These are phyloP conservation scores for Pararge aegeria DNA, from an alignment of 1,140 invertebrate species.

Conservation along the genomic window DNA sequence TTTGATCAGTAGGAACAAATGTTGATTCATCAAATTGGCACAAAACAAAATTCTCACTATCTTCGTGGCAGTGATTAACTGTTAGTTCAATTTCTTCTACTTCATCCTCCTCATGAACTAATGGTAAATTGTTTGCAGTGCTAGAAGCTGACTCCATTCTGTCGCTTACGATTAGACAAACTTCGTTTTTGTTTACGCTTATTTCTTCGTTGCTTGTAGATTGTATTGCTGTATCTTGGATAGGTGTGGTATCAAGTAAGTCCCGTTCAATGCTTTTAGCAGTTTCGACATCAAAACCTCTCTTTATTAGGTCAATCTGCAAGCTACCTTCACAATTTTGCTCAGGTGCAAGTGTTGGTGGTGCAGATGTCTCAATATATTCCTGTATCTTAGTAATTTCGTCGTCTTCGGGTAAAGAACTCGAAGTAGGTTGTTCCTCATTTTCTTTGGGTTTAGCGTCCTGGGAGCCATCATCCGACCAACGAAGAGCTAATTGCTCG, in stretches of 20 bases:
- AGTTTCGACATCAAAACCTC: conserved; percentile 67
- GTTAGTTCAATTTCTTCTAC: conserved; percentile 55
- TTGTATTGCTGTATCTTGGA: conserved; percentile 29
- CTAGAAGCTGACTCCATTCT: conserved; percentile 37
- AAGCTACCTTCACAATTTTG: conserved; percentile 40
- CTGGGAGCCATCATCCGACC: conserved; percentile 65
- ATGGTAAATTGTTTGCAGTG: conserved; percentile 32
- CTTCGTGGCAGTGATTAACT: conserved; percentile 54
- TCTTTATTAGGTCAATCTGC: conserved; percentile 59
- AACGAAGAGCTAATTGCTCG: conserved; percentile 47
- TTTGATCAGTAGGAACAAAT: conserved; percentile 28
- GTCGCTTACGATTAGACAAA: conserved; percentile 12
- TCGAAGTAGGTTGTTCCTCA: conserved; percentile 11
- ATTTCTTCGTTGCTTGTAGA: conserved; percentile 18
- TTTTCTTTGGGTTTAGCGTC: conserved; percentile 41
- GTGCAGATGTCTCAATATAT: conserved; percentile 51
- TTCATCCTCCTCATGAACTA: conserved; percentile 40
- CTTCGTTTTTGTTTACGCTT: not conserved
- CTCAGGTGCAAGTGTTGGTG: conserved; percentile 6
- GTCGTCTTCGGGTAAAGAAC: conserved; percentile 42
- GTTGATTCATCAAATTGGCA: conserved; percentile 41
- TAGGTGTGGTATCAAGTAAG: conserved; percentile 46
- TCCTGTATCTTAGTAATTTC: conserved; percentile 64
- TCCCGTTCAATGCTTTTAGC: conserved; percentile 70
- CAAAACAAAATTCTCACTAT: conserved; percentile 49